A percentile compares a stretch with the other conserved stretches of the same genome.
Evolutionary conservation across 2,113 vertebrate genomes (phyloP).

Genomic region (Sapajus apella): DNA sequence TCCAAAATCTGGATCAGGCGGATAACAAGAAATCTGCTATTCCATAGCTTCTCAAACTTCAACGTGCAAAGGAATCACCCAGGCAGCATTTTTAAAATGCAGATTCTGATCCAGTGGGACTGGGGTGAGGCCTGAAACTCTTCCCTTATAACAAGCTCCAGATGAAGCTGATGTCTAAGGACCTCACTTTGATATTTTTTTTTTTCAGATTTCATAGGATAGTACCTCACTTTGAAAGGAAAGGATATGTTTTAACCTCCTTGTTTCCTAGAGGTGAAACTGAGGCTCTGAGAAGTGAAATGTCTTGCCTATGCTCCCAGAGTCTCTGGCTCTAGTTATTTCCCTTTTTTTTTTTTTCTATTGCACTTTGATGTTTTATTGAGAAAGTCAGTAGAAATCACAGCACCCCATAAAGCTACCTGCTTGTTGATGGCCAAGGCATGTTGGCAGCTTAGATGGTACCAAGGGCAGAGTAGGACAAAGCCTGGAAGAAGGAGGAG

Average conservation of each 20-base stretch:
- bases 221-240: neutral
- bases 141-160: neutral
- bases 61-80: neutral
- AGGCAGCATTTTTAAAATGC: neutral
- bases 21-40: neutral
- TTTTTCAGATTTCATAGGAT: too few relatives aligned
- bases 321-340: neutral
- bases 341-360: neutral
- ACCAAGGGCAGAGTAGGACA: conserved; percentile 33
- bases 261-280: neutral
- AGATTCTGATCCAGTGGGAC: neutral
- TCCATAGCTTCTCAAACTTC: neutral
- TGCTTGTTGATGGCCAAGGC: neutral
- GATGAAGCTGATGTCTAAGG: neutral
- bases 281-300: neutral
- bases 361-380: neutral
- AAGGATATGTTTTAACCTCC: neutral
- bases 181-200: neutral
- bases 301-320: neutral
- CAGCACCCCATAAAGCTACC: neutral
- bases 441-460: neutral
- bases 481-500: neutral
- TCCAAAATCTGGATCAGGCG: neutral
- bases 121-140: neutral
- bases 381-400: conserved; percentile 20